Evolutionary conservation across 2,888 invertebrate genomes (phyloP), one percentile per base, ranked within the genome.

Genomic region (Notocelia uddmanniana): DNA sequence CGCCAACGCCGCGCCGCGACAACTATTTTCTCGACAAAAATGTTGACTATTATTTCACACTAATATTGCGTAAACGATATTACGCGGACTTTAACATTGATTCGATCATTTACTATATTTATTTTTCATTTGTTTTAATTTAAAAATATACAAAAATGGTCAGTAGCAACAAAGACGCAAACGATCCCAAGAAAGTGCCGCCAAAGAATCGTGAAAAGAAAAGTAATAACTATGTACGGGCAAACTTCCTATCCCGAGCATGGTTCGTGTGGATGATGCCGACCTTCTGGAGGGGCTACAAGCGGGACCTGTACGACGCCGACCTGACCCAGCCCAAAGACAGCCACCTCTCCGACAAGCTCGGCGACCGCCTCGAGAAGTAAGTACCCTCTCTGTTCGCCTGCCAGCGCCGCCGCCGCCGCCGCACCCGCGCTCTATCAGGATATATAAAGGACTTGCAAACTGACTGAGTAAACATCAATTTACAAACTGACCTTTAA

Each of bases 241-340:
- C 94, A 5, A 93, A 92, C 76, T 73, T 87, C 68, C 73, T 94
- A 31, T 90, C 94, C 11, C 88, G 88, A 79, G 78, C 89, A 88
- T 93, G 94, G 93, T 94, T 94, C 81, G 75, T 89, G 76, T 94
- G 94, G 94, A 94, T 94, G 92, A 90, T 94, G 90, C 94, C 94
- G 37, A 94, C 94, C 1, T 94, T 94, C 82, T 93, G 94, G 88
- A 93, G 95, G 76, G 96, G 96, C n/a, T 93, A 91, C 80, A 95
- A 93, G 82, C 90, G 94, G 78, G 95, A 95, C 77, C 91, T 97
- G 41, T 95, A 95, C 81, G 93, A 96, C 71, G 88, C 95, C 54
- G 97, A 97, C 88, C 93, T 97, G 75, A 96, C 96, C 41, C 94
- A 95, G 81, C 96, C 96, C 19, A 94, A 97, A 74, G 94, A 95